Evolutionary conservation across 2,113 vertebrate species (phyloP).

Genomic region (Pholis gunnellus): DNA sequence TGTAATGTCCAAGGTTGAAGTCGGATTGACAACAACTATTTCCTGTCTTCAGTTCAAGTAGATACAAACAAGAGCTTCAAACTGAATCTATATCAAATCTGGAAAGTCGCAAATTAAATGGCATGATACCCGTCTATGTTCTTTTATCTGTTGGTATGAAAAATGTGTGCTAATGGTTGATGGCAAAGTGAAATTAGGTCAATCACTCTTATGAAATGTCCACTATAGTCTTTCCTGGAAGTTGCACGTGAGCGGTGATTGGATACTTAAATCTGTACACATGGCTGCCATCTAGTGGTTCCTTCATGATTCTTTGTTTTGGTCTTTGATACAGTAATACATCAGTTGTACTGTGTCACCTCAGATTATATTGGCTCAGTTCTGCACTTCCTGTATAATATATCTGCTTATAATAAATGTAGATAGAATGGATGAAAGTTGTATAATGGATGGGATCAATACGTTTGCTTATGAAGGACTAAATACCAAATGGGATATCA

Average conservation of each 20-base stretch:
- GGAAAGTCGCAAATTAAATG: neutral
- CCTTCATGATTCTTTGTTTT: neutral
- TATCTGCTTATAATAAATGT: neutral
- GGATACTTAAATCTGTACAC: neutral
- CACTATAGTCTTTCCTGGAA: neutral
- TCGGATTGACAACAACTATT: neutral
- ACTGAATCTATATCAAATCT: neutral
- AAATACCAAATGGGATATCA: neutral
- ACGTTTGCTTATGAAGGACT: neutral
- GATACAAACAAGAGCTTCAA: neutral
- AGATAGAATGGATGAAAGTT: neutral
- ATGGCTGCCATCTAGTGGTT: slow-evolving; percentile 62
- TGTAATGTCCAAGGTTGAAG: neutral
- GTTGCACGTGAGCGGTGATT: neutral
- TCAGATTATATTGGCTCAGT: neutral
- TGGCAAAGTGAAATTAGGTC: neutral
- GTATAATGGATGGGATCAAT: neutral
- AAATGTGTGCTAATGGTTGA: neutral
- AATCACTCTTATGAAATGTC: neutral
- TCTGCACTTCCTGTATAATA: neutral
- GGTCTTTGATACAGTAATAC: neutral
- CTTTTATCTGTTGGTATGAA: neutral
- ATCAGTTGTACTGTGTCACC: neutral
- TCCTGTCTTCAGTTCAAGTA: neutral
- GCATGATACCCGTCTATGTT: neutral